These are phyloP conservation scores for Indicator maculatus DNA, from an alignment of 2,113 vertebrate species.

Conservation along the genomic window DNA sequence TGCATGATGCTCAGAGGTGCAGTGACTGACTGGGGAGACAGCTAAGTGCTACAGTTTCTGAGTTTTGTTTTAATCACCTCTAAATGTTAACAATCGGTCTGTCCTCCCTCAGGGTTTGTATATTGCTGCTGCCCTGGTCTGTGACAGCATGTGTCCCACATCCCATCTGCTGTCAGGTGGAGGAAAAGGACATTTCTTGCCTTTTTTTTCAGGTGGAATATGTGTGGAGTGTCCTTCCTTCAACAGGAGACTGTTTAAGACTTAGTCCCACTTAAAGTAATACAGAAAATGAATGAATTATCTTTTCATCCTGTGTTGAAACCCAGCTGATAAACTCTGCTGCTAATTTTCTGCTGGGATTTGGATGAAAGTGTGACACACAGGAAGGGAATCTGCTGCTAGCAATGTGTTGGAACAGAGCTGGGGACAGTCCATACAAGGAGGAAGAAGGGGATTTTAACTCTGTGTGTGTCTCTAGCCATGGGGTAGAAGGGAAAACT, in stretches of 20 bases:
- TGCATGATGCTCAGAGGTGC: no score
- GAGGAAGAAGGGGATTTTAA: background rate
- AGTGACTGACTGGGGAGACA: no score
- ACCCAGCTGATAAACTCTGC: background rate
- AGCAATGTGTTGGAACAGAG: background rate
- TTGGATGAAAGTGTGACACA: background rate
- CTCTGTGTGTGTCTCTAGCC: background rate
- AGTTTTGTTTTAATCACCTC: background rate
- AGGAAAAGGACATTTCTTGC: background rate
- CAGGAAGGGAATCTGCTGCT: background rate
- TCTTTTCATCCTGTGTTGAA: background rate
- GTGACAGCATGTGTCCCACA: background rate
- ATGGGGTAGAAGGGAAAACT: background rate
- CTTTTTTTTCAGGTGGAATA: background rate
- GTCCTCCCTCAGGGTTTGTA: background rate
- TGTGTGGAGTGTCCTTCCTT: background rate
- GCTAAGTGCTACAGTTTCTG: background rate
- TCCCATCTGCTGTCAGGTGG: background rate
- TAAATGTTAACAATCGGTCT: background rate
- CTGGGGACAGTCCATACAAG: background rate
- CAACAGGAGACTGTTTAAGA: background rate
- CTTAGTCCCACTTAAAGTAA: background rate
- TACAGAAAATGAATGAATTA: background rate
- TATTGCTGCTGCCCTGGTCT: constrained; percentile 2
- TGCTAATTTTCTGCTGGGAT: background rate